Evolutionary conservation across 2,797 vertebrate species (phyloP).

Genomic region (Gastrophryne carolinensis): DNA sequence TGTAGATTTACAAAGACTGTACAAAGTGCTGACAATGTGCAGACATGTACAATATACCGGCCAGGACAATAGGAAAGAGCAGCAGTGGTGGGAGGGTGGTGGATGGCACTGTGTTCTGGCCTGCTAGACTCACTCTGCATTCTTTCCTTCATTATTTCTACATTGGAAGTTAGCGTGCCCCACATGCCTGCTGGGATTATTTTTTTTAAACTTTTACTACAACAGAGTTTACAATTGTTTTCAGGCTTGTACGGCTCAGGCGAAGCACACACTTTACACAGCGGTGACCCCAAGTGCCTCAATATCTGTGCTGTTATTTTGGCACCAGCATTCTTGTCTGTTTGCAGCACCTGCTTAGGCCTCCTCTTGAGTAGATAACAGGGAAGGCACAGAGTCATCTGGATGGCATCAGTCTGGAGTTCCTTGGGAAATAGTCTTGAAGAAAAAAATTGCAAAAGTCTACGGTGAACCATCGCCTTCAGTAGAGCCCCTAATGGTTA

Average conservation of each 20-base stretch:
- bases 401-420: too few species aligned
- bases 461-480: too few species aligned
- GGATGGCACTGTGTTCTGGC: background rate
- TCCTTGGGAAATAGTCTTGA: too few species aligned
- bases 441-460: too few species aligned
- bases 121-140: background rate
- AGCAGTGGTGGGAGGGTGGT: background rate
- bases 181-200: background rate
- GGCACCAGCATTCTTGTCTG: too few species aligned
- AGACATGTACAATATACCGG: background rate
- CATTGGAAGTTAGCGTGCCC: background rate
- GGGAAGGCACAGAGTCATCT: too few species aligned
- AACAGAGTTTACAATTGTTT: slow-evolving; percentile 44
- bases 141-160: slow-evolving; percentile 4
- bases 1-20: background rate
- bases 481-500: too few species aligned
- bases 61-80: background rate
- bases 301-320: too few species aligned
- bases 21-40: background rate
- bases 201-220: slow-evolving; percentile 7
- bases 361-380: too few species aligned
- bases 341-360: too few species aligned
- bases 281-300: too few species aligned
- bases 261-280: background rate
- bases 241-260: slow-evolving; percentile 7